phyloP scores from a whole-genome alignment of 2,888 invertebrate species.

The Drosophila colorata region DNA sequence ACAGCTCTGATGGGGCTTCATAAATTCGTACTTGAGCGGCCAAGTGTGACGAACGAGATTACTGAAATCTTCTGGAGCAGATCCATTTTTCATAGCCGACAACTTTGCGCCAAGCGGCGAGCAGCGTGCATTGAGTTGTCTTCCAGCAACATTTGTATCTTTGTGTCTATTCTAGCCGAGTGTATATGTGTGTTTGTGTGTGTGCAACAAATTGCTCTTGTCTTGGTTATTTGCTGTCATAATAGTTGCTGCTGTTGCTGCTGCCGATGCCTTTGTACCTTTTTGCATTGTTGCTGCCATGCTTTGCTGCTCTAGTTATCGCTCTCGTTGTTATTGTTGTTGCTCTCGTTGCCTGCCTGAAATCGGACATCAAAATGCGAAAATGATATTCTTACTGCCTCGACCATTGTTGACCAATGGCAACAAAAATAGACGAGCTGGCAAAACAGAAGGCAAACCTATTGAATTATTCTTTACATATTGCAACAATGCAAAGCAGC shows the following conservation, averaged over 20 bases:
- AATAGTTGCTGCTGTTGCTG: slow-evolving; percentile 62
- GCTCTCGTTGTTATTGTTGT: slow-evolving; percentile 33
- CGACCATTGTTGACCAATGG: slow-evolving; percentile 69
- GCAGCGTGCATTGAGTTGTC: slow-evolving; percentile 53
- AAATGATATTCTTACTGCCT: slow-evolving; percentile 67
- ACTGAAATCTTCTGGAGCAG: slow-evolving; percentile 85
- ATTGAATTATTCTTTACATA: slow-evolving; percentile 36
- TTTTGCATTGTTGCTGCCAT: slow-evolving; percentile 51
- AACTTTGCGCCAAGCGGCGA: slow-evolving; percentile 56
- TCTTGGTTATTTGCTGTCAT: slow-evolving; percentile 71
- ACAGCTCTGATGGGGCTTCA: slow-evolving; percentile 67
- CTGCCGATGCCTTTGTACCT: slow-evolving; percentile 52
- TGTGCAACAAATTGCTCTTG: slow-evolving; percentile 74
- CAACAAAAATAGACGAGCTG: slow-evolving; percentile 21
- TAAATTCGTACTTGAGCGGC: slow-evolving; percentile 84
- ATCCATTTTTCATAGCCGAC: slow-evolving; percentile 83
- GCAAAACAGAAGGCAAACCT: slow-evolving; percentile 30
- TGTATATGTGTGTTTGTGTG: slow-evolving; percentile 37
- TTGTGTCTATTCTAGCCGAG: slow-evolving; percentile 18
- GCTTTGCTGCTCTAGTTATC: slow-evolving; percentile 77
- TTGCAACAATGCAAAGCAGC: slow-evolving; percentile 10
- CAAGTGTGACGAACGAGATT: slow-evolving; percentile 85
- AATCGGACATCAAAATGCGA: slow-evolving; percentile 78
- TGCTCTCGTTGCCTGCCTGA: slow-evolving; percentile 47
- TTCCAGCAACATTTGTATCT: slow-evolving; percentile 41